Percentiles rank a stretch among this genome's conserved stretches.
Evolutionary conservation across 2,888 invertebrate species (phyloP).

Genomic region (Caenorhabditis sulstoni): DNA sequence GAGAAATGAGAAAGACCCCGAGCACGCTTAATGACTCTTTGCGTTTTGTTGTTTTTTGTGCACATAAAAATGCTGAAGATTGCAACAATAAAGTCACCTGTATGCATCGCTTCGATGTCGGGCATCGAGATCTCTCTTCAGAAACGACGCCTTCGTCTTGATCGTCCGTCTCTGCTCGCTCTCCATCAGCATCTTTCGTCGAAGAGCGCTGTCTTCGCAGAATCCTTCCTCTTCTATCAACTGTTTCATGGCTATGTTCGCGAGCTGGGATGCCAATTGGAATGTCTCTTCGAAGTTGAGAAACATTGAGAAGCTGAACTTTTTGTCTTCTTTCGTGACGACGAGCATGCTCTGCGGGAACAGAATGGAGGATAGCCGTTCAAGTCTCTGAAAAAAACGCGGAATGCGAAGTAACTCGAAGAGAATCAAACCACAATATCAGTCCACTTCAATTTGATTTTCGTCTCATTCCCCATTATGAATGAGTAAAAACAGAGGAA

Average conservation of each 20-base stretch:
- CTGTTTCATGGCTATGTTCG: slow-evolving; percentile 95
- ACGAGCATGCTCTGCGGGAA: slow-evolving; percentile 76
- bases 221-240: slow-evolving; percentile 94
- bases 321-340: slow-evolving; percentile 72
- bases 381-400: slow-evolving; percentile 74
- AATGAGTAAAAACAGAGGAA: slow-evolving; percentile 96
- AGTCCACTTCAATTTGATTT: slow-evolving; percentile 91
- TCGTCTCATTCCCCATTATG: slow-evolving; percentile 92
- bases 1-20: not conserved
- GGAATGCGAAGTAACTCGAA: not conserved
- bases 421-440: slow-evolving; percentile 86
- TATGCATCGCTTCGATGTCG: slow-evolving; percentile 94
- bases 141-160: slow-evolving; percentile 89
- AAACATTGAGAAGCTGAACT: slow-evolving; percentile 93
- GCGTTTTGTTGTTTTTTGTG: slow-evolving; percentile 1
- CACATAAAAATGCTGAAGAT: slow-evolving; percentile 2
- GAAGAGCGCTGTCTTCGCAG: slow-evolving; percentile 90
- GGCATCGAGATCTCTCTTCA: slow-evolving; percentile 95
- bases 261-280: slow-evolving; percentile 93
- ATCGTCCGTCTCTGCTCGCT: slow-evolving; percentile 74
- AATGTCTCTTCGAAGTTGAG: slow-evolving; percentile 92
- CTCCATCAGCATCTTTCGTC: slow-evolving; percentile 86
- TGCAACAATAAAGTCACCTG: slow-evolving; percentile 80
- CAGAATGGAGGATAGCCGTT: slow-evolving; percentile 74
- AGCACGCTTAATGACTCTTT: not conserved